Percentiles rank a stretch among this genome's conserved stretches.
phyloP scores from a whole-genome alignment of 2,888 invertebrate genomes.

The Meiosimyza decipiens region DNA sequence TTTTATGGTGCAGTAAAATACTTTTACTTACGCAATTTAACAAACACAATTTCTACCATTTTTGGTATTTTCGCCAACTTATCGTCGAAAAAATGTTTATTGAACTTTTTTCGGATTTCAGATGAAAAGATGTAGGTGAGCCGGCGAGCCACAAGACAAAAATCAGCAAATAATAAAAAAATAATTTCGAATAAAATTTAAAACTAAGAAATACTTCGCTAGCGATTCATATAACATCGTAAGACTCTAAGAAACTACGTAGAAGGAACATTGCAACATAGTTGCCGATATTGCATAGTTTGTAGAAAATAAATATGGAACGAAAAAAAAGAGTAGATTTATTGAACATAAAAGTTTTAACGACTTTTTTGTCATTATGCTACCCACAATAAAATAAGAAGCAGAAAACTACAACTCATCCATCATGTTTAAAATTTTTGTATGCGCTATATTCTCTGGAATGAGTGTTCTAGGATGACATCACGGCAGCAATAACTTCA shows the following conservation, averaged over 20 bases:
- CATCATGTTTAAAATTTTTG: conserved; percentile 19
- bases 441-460: not conserved
- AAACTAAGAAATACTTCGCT: too few relatives aligned
- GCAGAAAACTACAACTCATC: conserved; percentile 11
- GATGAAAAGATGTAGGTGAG: too few relatives aligned
- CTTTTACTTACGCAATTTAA: conserved; percentile 14
- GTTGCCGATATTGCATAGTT: not conserved
- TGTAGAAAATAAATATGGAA: not conserved
- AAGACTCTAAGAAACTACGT: too few relatives aligned
- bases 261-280: too few relatives aligned
- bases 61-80: not conserved
- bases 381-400: not conserved
- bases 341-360: not conserved
- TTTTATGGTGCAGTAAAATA: conserved; percentile 32
- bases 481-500: too few relatives aligned
- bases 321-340: not conserved
- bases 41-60: not conserved
- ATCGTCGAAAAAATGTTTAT: not conserved
- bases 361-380: conserved; percentile 2
- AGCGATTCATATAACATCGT: too few relatives aligned
- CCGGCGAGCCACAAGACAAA: too few relatives aligned
- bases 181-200: too few relatives aligned
- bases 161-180: too few relatives aligned
- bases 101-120: too few relatives aligned
- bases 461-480: conserved; percentile 15